Percentiles rank a stretch among this genome's conserved stretches.
Evolutionary conservation across 1,140 invertebrate genomes (phyloP).

Genomic region (Meteorus sp.): DNA sequence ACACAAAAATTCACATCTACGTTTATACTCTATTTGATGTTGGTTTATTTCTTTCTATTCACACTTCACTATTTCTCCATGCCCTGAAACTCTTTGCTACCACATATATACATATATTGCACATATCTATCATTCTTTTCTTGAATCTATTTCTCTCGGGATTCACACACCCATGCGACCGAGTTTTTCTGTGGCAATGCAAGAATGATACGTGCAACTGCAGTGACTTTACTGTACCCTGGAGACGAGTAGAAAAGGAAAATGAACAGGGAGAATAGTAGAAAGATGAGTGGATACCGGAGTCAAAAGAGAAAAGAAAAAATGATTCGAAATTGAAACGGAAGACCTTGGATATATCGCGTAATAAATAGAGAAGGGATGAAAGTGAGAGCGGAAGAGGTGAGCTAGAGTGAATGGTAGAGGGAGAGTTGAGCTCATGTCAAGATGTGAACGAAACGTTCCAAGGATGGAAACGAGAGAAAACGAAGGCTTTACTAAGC

Average conservation of each 20-base stretch:
- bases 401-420: background rate
- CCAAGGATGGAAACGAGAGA: constrained; percentile 10
- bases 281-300: constrained; percentile 27
- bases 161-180: background rate
- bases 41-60: constrained; percentile 14
- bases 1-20: background rate
- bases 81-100: too few relatives aligned
- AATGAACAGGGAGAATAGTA: constrained; percentile 16
- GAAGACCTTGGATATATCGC: constrained; percentile 18
- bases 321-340: constrained; percentile 22
- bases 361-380: background rate
- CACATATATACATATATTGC: too few relatives aligned
- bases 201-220: constrained; percentile 26
- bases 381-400: background rate
- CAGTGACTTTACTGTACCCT: constrained; percentile 27
- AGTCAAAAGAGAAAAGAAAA: constrained; percentile 17
- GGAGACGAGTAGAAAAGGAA: constrained; percentile 24
- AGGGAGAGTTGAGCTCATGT: constrained; percentile 9
- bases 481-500: constrained; percentile 23
- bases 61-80: background rate
- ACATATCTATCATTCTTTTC: constrained; percentile 22
- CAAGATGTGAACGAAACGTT: constrained; percentile 5
- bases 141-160: constrained; percentile 24
- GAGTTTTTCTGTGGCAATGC: constrained; percentile 11
- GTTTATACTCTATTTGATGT: background rate